Evolutionary conservation across 2,888 invertebrate species (phyloP), one percentile per base, ranked within the genome.

Genomic region (Lepidocyrtinus sp.): DNA sequence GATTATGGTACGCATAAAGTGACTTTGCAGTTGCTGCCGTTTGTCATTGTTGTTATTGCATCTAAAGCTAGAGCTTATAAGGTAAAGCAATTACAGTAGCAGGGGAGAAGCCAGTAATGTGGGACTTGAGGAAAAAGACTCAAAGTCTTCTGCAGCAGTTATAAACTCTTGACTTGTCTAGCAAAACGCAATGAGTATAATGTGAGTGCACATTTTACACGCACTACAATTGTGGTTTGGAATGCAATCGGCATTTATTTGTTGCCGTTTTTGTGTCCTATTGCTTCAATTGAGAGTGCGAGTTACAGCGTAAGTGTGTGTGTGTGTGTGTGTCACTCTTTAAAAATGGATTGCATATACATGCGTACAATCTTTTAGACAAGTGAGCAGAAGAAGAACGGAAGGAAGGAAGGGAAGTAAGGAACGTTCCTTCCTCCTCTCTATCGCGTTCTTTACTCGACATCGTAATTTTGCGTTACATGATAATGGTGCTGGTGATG

Each of bases 341-440:
- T 7, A 36, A 36, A 36, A 36, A 36, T 36, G 36, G 36, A 36
- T 36, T n/a, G 55, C 55, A 55, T 55, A 55, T 55, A 55, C 55
- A n/a, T 55, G 55, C 55, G 55, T 55, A 55, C 55, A 55, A 17
- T n/a, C 55, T 55, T 55, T 55, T 55, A n/a, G 55, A 17, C 36
- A 55, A n/a, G 17, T n/a, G 55, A 55, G 55, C 55, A 55, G 55
- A 55, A 55, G 55, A 55, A 74, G 80, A 70, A 81, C 71, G 75
- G 80, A 81, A 75, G 75, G 75, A 75, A 80, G 80, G 74, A 73
- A 80, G 72, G 62, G 65, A 80, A 69, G 59, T 63, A 55, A 81
- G 68, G 68, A 75, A 81, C 80, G 80, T 81, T 81, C 68, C 80
- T 81, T 81, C 80, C 80, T 81, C 72, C 80, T 81, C 72, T 68